Evolutionary conservation across 2,797 vertebrate species (phyloP).

Genomic region (Mormyrus hasselquistii): DNA sequence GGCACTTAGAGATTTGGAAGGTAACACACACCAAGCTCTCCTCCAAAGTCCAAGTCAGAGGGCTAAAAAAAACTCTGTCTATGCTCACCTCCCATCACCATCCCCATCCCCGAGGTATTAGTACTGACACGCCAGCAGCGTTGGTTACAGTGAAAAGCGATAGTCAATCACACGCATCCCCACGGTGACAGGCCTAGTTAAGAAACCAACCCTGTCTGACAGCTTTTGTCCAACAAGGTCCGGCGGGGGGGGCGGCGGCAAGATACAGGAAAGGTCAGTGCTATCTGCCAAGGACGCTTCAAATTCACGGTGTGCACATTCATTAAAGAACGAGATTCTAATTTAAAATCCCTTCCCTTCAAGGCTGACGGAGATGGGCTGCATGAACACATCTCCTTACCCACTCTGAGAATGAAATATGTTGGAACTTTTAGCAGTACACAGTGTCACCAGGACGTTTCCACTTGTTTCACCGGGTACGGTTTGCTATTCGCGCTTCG

Average conservation of each 20-base stretch:
- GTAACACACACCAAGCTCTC: conserved; percentile 55
- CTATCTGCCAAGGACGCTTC: conserved; percentile 65
- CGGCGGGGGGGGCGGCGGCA: conserved; percentile 29
- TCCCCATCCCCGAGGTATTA: conserved; percentile 39
- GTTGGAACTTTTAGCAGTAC: no score
- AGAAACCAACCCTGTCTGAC: conserved; percentile 67
- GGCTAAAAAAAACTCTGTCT: conserved; percentile 45
- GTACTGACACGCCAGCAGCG: conserved; percentile 31
- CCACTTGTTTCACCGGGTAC: background rate
- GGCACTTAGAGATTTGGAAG: conserved; percentile 57
- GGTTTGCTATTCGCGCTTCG: background rate
- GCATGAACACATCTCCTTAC: background rate
- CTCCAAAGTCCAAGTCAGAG: conserved; percentile 45
- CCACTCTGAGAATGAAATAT: background rate
- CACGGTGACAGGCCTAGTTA: conserved; percentile 71
- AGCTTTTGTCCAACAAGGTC: conserved; percentile 49
- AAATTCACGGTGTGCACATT: conserved; percentile 39
- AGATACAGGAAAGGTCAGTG: conserved; percentile 65
- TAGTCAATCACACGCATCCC: conserved; percentile 67
- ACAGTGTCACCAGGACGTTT: background rate
- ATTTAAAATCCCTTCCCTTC: background rate
- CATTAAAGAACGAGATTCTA: background rate
- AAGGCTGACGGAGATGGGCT: background rate
- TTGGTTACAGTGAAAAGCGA: conserved; percentile 53
- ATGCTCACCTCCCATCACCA: conserved; percentile 40